Base-by-base conservation (phyloP, 1,140 invertebrate genomes). In the Hypsibius dujardini region DNA sequence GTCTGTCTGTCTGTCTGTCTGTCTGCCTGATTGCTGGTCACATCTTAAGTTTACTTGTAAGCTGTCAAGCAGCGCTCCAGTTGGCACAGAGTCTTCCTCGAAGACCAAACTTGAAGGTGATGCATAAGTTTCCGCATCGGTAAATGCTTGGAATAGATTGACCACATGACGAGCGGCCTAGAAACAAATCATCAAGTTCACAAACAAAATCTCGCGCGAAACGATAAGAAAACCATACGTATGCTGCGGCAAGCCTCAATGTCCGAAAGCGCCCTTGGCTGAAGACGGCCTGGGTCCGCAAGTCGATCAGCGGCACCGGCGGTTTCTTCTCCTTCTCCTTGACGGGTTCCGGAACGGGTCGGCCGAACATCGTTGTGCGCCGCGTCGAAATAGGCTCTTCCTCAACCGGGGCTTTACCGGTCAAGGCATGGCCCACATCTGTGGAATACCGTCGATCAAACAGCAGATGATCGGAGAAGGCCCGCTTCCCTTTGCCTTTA, bases 391-490 rank as follows among this genome's bases (percentile, higher is more conserved):
- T 3, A 3, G 12, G 62, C 62, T 67, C 62, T 15, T 67, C 62
- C 12, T 67, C 62, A 45, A 3, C 62, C 7, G 12, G 12, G 7
- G 12, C 45, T 7, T 45, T 12, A 3, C 3, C 7, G 12, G 12
- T 45, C 62, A 42, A 15, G 42, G n/a, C 50, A n/a, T 12, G 3
- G 45, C 12, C 62, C 12, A 67, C 62, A 45, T 67, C 62, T 15
- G 62, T 42, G 3, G 62, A 67, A 42, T 15, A 67, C 62, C 62
- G 62, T 45, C 62, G 62, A 42, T 67, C 62, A 67, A 42, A 12
- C 42, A 67, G 12, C 12, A 67, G 62, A n/a, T 56, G 50, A 12
- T 67, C 62, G 3, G 62, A 67, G 62, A 67, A 67, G 45, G 12
- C 62, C 42, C 62, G 62, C 3, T 42, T 12, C 7, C 62, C 62